Conservation (phyloP, 2,888 invertebrate genomes). For the Andrena hattorfiana region DNA sequence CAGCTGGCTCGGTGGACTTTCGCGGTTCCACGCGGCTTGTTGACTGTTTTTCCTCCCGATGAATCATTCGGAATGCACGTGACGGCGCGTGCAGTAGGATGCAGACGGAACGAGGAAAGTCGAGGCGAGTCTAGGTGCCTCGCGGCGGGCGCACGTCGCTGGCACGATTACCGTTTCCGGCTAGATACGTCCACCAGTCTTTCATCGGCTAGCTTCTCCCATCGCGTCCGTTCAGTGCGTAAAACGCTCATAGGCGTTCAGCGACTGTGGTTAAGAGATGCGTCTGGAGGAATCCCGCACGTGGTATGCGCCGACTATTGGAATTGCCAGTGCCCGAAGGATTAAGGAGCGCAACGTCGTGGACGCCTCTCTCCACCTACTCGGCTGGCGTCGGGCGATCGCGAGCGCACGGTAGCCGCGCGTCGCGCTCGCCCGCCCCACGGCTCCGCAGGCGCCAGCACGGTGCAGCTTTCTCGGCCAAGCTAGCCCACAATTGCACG, state of each 20-base stretch:
- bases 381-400: conserved; percentile 23
- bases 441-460: conserved; percentile 43
- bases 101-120: not conserved
- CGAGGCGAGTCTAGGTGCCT: not conserved
- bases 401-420: conserved; percentile 17
- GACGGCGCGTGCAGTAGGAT: not conserved
- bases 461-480: conserved; percentile 35
- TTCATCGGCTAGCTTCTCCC: conserved; percentile 44
- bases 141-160: not conserved
- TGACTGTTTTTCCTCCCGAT: not conserved
- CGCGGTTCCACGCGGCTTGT: no score
- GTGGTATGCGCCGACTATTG: no score
- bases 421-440: conserved; percentile 17
- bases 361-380: conserved; percentile 31
- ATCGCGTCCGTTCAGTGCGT: no score
- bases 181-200: conserved; percentile 36
- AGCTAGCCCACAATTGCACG: conserved; percentile 39
- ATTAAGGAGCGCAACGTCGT: conserved; percentile 10
- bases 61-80: not conserved
- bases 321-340: no score
- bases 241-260: no score
- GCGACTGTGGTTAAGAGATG: no score
- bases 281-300: no score
- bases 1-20: no score
- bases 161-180: conserved; percentile 46